These are phyloP conservation scores for Physocephala rufipes DNA, from an alignment of 2,888 invertebrate species.

Conservation along the genomic window DNA sequence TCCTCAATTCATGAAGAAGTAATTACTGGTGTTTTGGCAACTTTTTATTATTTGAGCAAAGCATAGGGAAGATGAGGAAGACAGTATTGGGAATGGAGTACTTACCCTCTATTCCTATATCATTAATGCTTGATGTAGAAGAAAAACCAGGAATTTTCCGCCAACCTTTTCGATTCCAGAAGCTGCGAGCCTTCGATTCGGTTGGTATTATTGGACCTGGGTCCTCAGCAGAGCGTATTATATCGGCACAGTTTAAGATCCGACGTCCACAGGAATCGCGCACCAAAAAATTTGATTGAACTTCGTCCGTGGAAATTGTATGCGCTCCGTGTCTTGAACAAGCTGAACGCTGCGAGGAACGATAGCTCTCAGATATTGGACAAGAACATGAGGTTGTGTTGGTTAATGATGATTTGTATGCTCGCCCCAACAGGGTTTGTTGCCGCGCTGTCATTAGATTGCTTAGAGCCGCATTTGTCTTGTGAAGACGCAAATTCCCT, in stretches of 20 bases:
- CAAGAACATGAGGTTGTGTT: constrained; percentile 38
- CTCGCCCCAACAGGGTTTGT: constrained; percentile 36
- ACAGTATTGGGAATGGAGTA: constrained; percentile 44
- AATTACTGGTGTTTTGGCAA: no score
- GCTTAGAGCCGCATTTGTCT: constrained; percentile 58
- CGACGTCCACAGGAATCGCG: constrained; percentile 66
- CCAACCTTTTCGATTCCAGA: constrained; percentile 83
- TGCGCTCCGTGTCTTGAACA: constrained; percentile 1
- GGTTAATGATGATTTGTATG: constrained; percentile 8
- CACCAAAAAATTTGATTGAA: constrained; percentile 54
- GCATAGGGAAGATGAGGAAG: constrained; percentile 3
- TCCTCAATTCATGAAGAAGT: no score
- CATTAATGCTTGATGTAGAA: constrained; percentile 76
- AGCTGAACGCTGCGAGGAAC: constrained; percentile 60
- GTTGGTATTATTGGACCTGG: constrained; percentile 60
- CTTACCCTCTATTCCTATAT: constrained; percentile 74
- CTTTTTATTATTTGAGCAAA: neutral
- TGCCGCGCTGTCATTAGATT: constrained; percentile 57
- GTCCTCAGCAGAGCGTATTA: constrained; percentile 67
- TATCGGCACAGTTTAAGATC: constrained; percentile 63
- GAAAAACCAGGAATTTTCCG: constrained; percentile 80
- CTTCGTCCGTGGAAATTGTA: constrained; percentile 36
- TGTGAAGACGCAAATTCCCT: constrained; percentile 71
- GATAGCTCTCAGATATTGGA: constrained; percentile 57
- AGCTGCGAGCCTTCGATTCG: constrained; percentile 66